Base-by-base conservation (phyloP, 2,113 vertebrate species). In the Delphinus delphis region DNA sequence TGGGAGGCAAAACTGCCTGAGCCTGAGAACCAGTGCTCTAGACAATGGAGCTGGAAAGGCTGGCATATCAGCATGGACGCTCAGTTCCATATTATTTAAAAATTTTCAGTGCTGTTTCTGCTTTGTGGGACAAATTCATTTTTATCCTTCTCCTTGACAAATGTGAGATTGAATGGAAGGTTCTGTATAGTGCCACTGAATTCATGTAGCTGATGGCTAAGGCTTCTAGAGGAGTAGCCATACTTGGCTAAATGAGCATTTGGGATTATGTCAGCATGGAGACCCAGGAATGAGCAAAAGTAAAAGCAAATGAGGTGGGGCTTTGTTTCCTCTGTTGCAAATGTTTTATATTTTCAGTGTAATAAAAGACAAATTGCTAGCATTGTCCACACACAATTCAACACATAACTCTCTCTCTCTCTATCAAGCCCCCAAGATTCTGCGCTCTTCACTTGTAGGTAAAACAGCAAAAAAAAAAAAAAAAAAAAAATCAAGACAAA, bases 181-280 rank as follows among this genome's bases (percentile, higher is more conserved):
- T 47, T 85, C 31, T 76, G 6, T 41, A 71, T 77, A 73, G 79
- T 80, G 93, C 96, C 96, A 58, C 93, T 60, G 60, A 88, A 80
- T 0, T 1, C 47, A 25, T 0, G 0, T 53, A 89, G 76, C 44
- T 50, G 83, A 85, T 71, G 97, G 88, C 95, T 96, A 92, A 95
- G 90, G 90, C 85, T 98, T 98, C 97, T 86, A 36, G 0, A 55
- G 95, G 96, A 98, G 98, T 97, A 97, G 88, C 70, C 95, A 96
- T 68, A 94, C 93, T 96, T 23, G 6, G 63, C 86, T 98, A 97
- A 97, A 96, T 97, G 97, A 98, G 94, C 97, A 96, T 96, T 97
- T 83, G 86, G 94, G 96, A 98, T 98, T 97, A 98, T 79, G 85
- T 94, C 96, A 96, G 90, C 96, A 60, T 90, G 97, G 95, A 95